Base-by-base conservation (phyloP, 2,888 invertebrate species). In the Habrosyne pyritoides region DNA sequence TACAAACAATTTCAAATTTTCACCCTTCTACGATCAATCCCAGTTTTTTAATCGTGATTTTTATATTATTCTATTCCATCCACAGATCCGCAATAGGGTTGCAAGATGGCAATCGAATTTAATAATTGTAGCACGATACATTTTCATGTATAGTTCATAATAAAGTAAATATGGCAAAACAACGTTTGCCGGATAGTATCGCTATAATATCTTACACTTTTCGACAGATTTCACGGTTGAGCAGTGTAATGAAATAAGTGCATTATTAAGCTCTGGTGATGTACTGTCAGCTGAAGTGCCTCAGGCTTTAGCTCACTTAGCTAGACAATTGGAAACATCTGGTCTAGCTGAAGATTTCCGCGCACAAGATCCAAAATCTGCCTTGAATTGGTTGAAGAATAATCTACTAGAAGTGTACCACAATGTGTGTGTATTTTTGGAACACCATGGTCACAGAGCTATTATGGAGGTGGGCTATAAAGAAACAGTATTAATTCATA, bases 211-310 rank as follows among this genome's bases (percentile, higher is more conserved):
- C n/a, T 24, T n/a, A 21, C 56, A 65, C 54, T 56, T 24, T 51
- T 56, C 84, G 84, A 47, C 75, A 94, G 95, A 94, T 36, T 94
- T 96, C 72, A 94, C 93, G 1, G 80, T 89, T 0, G 95, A 95
- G 14, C 94, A 95, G 63, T 95, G 95, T 68, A 93, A 94, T 36
- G 97, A 97, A 81, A 94, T 97, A 49, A 94, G 95, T 0, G 73
- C 93, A 24, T 80, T 97, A 21, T 87, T 97, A 36, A 94, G 95
- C 10, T 94, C 95, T 0, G 95, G 95, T 0, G 94, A 95, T 61
- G 95, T 96, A 0, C 90, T 96, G 53, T 97, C 97, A 18, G 96
- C 96, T 0, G 96, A 97, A 75, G 94, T 97, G 8, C 96, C 96
- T 0, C 80, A 86, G 14, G 88, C 90, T 0, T 70, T 94, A 3